Conservation (phyloP, 2,888 invertebrate genomes). For the Spisula solida region DNA sequence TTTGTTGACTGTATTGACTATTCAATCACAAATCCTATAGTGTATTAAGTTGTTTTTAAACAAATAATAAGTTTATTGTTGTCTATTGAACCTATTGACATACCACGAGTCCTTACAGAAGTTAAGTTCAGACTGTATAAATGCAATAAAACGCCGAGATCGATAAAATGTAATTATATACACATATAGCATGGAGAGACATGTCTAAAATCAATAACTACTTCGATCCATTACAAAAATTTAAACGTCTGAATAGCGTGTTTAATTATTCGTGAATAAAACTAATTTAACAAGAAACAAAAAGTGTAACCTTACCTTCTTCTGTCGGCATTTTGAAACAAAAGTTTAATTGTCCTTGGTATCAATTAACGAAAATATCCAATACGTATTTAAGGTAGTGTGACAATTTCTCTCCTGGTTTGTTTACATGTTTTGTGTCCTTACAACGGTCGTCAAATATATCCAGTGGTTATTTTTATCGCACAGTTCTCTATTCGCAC, state of each 20-base stretch:
- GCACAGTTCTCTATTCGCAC: background rate
- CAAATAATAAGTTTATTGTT: background rate
- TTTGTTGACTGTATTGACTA: no score
- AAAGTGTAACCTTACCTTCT: conserved; percentile 39
- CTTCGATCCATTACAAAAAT: conserved; percentile 12
- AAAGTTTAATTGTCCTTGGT: background rate
- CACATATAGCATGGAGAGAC: background rate
- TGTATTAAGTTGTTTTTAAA: background rate
- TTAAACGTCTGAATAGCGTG: background rate
- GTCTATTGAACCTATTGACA: background rate
- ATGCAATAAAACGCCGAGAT: background rate
- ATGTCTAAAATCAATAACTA: conserved; percentile 26
- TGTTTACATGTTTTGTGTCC: conserved; percentile 26
- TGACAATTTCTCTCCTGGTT: conserved; percentile 13
- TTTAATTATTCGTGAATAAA: background rate
- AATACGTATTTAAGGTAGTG: background rate
- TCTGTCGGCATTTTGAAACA: conserved; percentile 46
- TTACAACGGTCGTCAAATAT: conserved; percentile 35
- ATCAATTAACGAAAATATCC: conserved; percentile 13
- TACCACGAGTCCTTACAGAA: background rate
- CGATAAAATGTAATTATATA: background rate
- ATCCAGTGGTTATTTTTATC: conserved; percentile 9
- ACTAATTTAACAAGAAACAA: conserved; percentile 11
- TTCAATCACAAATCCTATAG: no score
- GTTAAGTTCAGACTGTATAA: background rate